Conservation (phyloP, 1,140 invertebrate genomes). For the Coelopa frigida region DNA sequence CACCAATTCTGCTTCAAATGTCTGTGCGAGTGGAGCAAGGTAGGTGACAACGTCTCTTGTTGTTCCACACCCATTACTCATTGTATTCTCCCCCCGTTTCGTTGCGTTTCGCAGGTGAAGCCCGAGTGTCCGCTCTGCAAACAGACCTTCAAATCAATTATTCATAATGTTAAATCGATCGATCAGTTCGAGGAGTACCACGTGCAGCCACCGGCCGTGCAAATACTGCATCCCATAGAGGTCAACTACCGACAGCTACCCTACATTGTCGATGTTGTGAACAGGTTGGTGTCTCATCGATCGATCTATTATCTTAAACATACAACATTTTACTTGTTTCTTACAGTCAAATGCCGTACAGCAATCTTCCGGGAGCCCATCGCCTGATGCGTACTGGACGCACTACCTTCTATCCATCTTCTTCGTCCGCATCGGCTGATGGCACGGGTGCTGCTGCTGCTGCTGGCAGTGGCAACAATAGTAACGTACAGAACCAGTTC, state of each 20-base stretch:
- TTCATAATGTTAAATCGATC: constrained; percentile 83
- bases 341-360: too few relatives aligned
- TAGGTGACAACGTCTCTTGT: constrained; percentile 28
- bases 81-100: neutral
- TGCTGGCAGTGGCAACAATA: constrained; percentile 1
- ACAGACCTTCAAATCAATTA: constrained; percentile 81
- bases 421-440: neutral
- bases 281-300: neutral
- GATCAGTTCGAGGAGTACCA: constrained; percentile 83
- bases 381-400: too few relatives aligned
- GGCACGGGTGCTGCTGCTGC: neutral
- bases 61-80: neutral
- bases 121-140: constrained; percentile 92
- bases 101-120: constrained; percentile 58
- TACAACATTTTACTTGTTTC: too few relatives aligned
- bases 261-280: constrained; percentile 24
- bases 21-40: constrained; percentile 88
- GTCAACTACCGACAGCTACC: constrained; percentile 11
- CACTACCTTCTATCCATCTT: too few relatives aligned
- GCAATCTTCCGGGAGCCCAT: too few relatives aligned
- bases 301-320: neutral
- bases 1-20: constrained; percentile 93
- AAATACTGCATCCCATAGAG: constrained; percentile 21
- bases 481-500: constrained; percentile 9
- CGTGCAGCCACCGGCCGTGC: constrained; percentile 46